A percentile compares a stretch with the other conserved stretches of the same genome.
phyloP scores from a whole-genome alignment of 2,113 vertebrate species.

The Eulemur rufifrons region DNA sequence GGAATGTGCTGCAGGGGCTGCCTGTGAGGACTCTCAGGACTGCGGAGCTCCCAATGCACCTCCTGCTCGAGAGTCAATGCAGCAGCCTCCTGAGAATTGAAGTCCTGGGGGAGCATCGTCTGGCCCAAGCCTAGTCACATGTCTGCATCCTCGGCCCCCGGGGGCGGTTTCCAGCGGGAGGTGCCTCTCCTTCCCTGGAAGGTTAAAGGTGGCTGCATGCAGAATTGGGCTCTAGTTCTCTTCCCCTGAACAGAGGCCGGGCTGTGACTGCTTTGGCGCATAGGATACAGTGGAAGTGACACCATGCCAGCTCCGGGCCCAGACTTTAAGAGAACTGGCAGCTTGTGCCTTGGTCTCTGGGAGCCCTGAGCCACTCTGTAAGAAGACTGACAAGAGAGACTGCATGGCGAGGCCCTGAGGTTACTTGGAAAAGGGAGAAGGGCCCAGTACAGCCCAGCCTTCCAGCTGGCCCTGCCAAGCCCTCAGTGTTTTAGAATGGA shows the following conservation, averaged over 20 bases:
- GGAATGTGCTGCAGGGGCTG: rapidly evolving
- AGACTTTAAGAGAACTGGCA: neutral
- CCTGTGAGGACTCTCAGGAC: neutral
- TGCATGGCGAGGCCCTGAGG: neutral
- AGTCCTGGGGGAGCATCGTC: neutral
- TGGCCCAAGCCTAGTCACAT: neutral
- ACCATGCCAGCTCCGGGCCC: neutral
- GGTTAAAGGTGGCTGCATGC: neutral
- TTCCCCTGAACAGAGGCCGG: neutral
- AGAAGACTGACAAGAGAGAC: neutral
- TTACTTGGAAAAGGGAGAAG: neutral
- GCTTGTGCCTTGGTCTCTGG: neutral
- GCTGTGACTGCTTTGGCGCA: neutral
- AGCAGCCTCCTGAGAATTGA: neutral
- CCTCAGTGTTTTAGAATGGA: neutral
- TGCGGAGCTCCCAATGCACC: neutral
- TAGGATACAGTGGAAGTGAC: neutral
- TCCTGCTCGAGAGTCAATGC: neutral
- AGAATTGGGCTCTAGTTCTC: neutral
- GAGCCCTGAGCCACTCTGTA: neutral
- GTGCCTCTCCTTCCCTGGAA: neutral
- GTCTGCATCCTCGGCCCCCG: neutral
- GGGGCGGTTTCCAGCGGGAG: neutral
- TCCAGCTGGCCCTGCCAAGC: too few relatives aligned
- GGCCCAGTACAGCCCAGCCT: neutral